Evolutionary conservation across 2,888 invertebrate genomes (phyloP), one percentile per base, ranked within the genome.

Genomic region (Encarsia formosa): DNA sequence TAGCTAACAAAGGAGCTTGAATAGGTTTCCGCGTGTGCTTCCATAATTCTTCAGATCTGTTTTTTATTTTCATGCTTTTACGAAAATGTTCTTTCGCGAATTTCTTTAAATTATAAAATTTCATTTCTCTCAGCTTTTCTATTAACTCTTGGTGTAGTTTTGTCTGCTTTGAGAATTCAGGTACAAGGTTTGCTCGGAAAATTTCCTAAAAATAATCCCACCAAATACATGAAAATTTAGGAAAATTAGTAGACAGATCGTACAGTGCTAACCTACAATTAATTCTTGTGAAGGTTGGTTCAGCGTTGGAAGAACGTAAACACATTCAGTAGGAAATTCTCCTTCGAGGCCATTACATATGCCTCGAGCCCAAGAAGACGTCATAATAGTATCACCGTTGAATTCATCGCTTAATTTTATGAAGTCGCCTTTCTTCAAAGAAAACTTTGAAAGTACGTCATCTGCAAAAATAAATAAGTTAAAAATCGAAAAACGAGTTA

Each of bases 41-140:
- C 91, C 92, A 96, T 24, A 94, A 74, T 59, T 91, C 88, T 59
- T 87, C 87, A 3, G 78, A 74, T 3, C 84, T 79, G 1, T 80
- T 75, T 65, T 82, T 79, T 63, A 85, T 79, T 0, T 86, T 86
- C 0, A 0, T 61, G 49, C 49, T 65, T 56, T 52, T 77, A 68
- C 89, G 79, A 75, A 95, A 96, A 72, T 94, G 81, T 60, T 91
- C 88, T 37, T 82, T 80, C 0, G 92, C 86, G 71, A 88, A 96
- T 65, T 86, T 85, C 62, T 88, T 87, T 43, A 97, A 76, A 1
- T 91, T 93, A 69, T 96, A 81, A 66, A 88, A 85, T 68, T 85
- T 84, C 63, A 85, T 82, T 53, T 84, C 76, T 72, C 84, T 66
- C 3, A 81, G 80, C 65, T 48, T 72, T 59, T 56, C 64, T 60